These are phyloP conservation scores for Arremon aurantiirostris DNA, from an alignment of 2,797 vertebrate genomes.

Conservation along the genomic window DNA sequence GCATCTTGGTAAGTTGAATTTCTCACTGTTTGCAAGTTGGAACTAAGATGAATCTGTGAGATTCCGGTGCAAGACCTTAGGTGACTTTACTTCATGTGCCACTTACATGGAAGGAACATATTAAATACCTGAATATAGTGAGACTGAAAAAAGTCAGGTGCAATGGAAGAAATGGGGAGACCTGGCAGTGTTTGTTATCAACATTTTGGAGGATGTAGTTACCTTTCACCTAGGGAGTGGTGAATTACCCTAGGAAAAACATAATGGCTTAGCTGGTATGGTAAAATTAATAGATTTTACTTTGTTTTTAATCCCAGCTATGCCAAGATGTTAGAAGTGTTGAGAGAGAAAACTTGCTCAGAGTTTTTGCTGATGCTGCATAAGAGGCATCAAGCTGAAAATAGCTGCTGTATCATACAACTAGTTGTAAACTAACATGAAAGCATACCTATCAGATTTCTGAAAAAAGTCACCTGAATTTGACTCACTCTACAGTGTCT, in stretches of 20 bases:
- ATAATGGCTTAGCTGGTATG: background rate
- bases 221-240: background rate
- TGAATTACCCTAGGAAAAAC: background rate
- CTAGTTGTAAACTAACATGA: background rate
- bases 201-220: background rate
- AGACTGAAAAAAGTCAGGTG: background rate
- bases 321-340: background rate
- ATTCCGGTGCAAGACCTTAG: rapidly evolving
- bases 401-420: background rate
- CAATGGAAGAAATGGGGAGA: background rate
- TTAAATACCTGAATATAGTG: background rate
- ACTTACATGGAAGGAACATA: background rate
- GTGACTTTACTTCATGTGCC: background rate
- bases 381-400: background rate
- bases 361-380: background rate
- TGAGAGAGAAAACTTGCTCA: background rate
- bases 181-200: background rate
- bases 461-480: background rate
- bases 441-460: background rate
- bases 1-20: slow-evolving; percentile 76
- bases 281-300: background rate
- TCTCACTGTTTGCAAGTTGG: background rate
- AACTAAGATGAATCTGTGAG: background rate
- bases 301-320: background rate
- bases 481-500: background rate